These are phyloP conservation scores for Ridgeia piscesae DNA, from an alignment of 1,140 invertebrate species.

Conservation along the genomic window DNA sequence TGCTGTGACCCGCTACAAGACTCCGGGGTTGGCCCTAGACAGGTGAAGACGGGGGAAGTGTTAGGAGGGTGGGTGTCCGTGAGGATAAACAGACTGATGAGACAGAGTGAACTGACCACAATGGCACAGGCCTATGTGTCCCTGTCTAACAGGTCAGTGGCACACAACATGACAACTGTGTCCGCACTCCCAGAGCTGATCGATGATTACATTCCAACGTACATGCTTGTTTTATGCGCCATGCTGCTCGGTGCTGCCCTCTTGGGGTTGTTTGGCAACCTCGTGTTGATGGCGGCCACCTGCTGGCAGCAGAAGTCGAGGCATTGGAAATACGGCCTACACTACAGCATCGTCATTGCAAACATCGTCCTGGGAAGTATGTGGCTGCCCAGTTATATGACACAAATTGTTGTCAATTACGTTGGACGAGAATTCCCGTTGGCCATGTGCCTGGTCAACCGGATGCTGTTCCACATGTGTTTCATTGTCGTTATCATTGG, in stretches of 20 bases:
- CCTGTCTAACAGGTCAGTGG: neutral
- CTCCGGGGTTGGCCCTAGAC: neutral
- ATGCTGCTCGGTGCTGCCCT: conserved; percentile 8
- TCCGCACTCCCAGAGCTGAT: neutral
- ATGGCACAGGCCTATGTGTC: neutral
- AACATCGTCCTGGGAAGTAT: conserved; percentile 2
- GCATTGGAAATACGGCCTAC: neutral
- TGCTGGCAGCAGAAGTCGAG: neutral
- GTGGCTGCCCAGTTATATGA: conserved; percentile 12
- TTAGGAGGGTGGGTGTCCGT: neutral
- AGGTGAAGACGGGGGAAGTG: neutral
- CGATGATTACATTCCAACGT: neutral
- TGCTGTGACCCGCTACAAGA: neutral
- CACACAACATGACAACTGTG: neutral
- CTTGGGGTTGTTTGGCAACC: conserved; percentile 13
- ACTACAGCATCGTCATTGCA: neutral
- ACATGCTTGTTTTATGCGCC: neutral
- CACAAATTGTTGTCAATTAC: conserved; percentile 16
- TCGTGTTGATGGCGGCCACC: conserved; percentile 2
- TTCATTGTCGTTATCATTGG: neutral
- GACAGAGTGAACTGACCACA: neutral
- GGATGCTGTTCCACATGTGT: neutral
- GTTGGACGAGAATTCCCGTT: neutral
- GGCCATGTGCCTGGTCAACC: neutral
- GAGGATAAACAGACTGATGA: neutral